Conservation (phyloP, 2,113 vertebrate genomes). For the Trematocara zebra region DNA sequence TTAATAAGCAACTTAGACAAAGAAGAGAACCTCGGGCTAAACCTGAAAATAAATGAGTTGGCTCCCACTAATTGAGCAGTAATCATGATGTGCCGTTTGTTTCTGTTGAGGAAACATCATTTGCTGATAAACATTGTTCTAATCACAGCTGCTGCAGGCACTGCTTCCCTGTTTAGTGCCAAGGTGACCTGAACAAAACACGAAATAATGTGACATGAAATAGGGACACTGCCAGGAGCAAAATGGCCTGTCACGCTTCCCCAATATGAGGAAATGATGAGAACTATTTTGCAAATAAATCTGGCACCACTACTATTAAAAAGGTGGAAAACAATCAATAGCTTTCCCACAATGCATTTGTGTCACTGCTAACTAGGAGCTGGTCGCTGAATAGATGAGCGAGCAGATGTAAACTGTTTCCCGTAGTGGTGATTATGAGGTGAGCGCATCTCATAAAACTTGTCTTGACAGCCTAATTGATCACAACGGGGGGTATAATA, state of each 20-base stretch:
- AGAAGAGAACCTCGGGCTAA: slow-evolving; percentile 48
- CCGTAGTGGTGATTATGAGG: slow-evolving; percentile 55
- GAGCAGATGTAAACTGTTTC: slow-evolving; percentile 37
- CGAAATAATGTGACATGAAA: slow-evolving; percentile 70
- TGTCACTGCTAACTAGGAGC: slow-evolving; percentile 43
- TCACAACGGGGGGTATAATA: slow-evolving; percentile 61
- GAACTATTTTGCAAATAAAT: slow-evolving; percentile 59
- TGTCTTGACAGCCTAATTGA: slow-evolving; percentile 69
- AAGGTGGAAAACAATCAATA: slow-evolving; percentile 51
- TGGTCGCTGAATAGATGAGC: slow-evolving; percentile 29
- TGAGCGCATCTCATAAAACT: slow-evolving; percentile 59
- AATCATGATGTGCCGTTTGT: slow-evolving; percentile 57
- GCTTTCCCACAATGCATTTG: slow-evolving; percentile 36
- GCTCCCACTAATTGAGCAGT: slow-evolving; percentile 57
- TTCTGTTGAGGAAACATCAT: slow-evolving; percentile 65
- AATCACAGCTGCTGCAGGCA: slow-evolving; percentile 70
- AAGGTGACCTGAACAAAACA: slow-evolving; percentile 70
- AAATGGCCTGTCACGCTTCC: slow-evolving; percentile 62
- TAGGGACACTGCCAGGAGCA: slow-evolving; percentile 62
- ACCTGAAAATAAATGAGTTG: slow-evolving; percentile 74
- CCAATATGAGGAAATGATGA: slow-evolving; percentile 64
- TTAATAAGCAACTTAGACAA: slow-evolving; percentile 42
- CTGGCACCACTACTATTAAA: slow-evolving; percentile 39
- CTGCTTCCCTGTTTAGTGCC: slow-evolving; percentile 41
- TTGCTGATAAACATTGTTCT: slow-evolving; percentile 74